Base-by-base conservation (phyloP, 2,888 invertebrate species). In the Diarsia brunnea region DNA sequence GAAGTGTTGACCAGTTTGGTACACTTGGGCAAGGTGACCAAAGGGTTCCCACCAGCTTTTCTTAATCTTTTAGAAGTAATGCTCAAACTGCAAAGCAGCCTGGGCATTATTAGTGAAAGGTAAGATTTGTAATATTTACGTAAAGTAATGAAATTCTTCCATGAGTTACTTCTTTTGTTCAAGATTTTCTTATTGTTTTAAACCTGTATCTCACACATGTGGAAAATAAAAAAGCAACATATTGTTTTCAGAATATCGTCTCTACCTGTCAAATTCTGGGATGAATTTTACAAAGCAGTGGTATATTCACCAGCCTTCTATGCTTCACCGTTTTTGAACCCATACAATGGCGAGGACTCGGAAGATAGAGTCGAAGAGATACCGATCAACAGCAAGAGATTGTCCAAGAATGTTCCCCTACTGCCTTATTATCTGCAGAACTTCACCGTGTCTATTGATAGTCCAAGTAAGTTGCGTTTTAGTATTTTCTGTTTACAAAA, bases 361-460 rank as follows among this genome's bases (percentile, higher is more conserved):
- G 93, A 92, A 0, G 91, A 92, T 7, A 45, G 65, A 3, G 77
- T 84, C 0, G 92, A 93, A 72, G 89, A 88, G 21, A 88, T 94
- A 4, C 95, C 94, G 0, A 69, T 87, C 0, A 92, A 90, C 55
- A 94, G 90, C 51, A 92, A 93, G 63, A 91, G 93, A 74, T 69
- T 94, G 65, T 95, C 96, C 0, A 89, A 87, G 16, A 94, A 95
- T 87, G 71, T 95, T 7, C 94, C 96, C 0, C 76, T 96, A 45
- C 87, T 96, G 86, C 91, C 94, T 2, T 95, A 91, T 83, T 96
- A 94, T 79, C 88, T 96, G 19, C 94, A 95, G 77, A 93, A 94
- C 73, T 79, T 95, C 61, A 95, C 94, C 1, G 87, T 94, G 21
- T 89, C 92, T 7, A 80, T 85, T 21, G 90, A 92, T 43, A 88